Conservation (phyloP, 2,113 vertebrate species). For the Scophthalmus maximus region DNA sequence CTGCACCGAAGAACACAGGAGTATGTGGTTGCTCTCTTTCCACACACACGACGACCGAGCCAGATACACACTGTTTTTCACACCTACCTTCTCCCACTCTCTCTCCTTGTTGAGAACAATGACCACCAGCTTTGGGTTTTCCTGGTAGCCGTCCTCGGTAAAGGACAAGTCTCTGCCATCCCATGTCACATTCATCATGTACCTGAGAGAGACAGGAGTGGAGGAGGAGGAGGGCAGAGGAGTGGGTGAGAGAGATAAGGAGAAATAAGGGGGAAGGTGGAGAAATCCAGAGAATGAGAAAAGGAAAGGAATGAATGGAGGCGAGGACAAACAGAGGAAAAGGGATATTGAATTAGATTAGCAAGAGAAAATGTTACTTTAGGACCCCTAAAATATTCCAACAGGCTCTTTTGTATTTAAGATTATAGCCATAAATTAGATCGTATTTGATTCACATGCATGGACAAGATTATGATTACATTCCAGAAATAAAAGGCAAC, state of each 20-base stretch:
- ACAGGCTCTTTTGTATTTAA: slow-evolving; percentile 15
- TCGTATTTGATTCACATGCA: slow-evolving; percentile 23
- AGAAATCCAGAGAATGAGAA: background rate
- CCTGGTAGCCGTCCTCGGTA: slow-evolving; percentile 97
- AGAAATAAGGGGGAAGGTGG: background rate
- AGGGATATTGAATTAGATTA: slow-evolving; percentile 53
- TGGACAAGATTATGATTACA: slow-evolving; percentile 14
- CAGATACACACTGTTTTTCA: background rate
- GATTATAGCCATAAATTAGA: slow-evolving; percentile 8
- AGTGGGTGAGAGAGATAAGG: background rate
- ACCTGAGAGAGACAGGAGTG: slow-evolving; percentile 81
- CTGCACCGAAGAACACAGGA: background rate
- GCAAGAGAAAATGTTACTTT: slow-evolving; percentile 50
- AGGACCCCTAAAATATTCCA: slow-evolving; percentile 44
- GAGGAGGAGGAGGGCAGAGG: background rate
- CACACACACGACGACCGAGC: background rate
- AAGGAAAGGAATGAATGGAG: slow-evolving; percentile 18
- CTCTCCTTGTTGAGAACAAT: slow-evolving; percentile 96
- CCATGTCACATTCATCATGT: slow-evolving; percentile 99
- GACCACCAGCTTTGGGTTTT: slow-evolving; percentile 94
- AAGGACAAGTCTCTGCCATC: slow-evolving; percentile 96
- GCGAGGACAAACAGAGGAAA: slow-evolving; percentile 26
- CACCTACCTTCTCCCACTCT: slow-evolving; percentile 97
- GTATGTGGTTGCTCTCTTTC: background rate
- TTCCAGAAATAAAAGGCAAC: slow-evolving; percentile 1